These are phyloP conservation scores for Cetoscarus ocellatus DNA, from an alignment of 2,797 vertebrate genomes.

Conservation along the genomic window DNA sequence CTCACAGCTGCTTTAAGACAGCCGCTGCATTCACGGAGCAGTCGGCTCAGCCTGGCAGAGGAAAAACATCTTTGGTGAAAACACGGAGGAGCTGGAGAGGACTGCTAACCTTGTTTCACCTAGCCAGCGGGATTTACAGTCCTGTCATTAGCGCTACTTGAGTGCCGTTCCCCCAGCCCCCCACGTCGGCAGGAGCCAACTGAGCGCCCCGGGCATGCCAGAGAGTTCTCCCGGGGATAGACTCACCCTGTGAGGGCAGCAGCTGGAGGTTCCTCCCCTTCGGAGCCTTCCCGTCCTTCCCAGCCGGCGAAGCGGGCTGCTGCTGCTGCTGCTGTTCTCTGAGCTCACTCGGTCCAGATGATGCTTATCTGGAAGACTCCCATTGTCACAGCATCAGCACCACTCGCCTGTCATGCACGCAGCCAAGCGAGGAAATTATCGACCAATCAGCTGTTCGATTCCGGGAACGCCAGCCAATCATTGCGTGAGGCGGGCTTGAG, in stretches of 20 bases:
- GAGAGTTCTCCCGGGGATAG: constrained; percentile 14
- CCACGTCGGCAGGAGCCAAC: constrained; percentile 17
- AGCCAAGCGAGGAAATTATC: constrained; percentile 26
- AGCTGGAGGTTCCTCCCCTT: constrained; percentile 40
- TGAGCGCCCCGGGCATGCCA: constrained; percentile 33
- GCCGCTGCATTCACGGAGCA: constrained; percentile 25
- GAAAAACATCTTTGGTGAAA: neutral
- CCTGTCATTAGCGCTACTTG: constrained; percentile 4
- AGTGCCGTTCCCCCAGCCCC: constrained; percentile 30
- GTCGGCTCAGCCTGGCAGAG: neutral
- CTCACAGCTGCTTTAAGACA: constrained; percentile 50
- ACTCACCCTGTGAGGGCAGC: constrained; percentile 59
- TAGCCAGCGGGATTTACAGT: constrained; percentile 15
- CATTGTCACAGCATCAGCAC: constrained; percentile 83
- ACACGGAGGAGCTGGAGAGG: neutral
- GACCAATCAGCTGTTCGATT: constrained; percentile 60
- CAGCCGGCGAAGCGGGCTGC: constrained; percentile 6
- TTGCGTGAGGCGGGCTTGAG: fast-evolving
- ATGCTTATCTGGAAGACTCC: constrained; percentile 71
- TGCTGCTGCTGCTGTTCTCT: constrained; percentile 34
- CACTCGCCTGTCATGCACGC: constrained; percentile 51
- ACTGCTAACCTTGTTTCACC: constrained; percentile 33
- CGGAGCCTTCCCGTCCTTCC: constrained; percentile 17
- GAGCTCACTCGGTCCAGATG: constrained; percentile 69
- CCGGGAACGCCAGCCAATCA: constrained; percentile 51